Conservation (phyloP, 2,888 invertebrate species). For the Drosophila atripex region DNA sequence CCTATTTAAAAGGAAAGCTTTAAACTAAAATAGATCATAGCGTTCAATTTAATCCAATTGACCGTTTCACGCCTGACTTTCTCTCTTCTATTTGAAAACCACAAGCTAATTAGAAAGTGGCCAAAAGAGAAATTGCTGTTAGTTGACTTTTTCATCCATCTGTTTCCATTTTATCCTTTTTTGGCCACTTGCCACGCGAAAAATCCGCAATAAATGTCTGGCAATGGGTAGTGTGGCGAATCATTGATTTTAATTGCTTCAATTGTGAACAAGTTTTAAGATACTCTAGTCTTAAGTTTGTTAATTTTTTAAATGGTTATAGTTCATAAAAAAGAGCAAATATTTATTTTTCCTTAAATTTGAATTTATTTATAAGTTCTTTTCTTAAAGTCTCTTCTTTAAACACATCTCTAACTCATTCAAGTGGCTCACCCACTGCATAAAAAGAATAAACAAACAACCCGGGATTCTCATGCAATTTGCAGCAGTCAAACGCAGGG, state of each 20-base stretch:
- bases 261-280: not conserved
- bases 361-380: not conserved
- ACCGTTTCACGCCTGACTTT: not conserved
- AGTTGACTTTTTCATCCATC: conserved; percentile 6
- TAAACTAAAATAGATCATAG: too few species aligned
- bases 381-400: not conserved
- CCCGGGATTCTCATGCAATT: conserved; percentile 27
- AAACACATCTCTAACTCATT: not conserved
- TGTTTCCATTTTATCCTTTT: not conserved
- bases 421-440: conserved; percentile 15
- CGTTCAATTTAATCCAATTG: conserved; percentile 2
- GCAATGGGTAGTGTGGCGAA: conserved; percentile 5
- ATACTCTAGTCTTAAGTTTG: not conserved
- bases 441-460: conserved; percentile 12
- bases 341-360: not conserved
- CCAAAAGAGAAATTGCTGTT: conserved; percentile 26
- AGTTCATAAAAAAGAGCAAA: not conserved
- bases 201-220: conserved; percentile 27
- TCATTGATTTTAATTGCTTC: not conserved
- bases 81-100: conserved; percentile 5
- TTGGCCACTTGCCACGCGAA: conserved; percentile 20
- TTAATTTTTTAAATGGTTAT: not conserved
- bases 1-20: not conserved
- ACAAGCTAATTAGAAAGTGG: conserved; percentile 29
- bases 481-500: conserved; percentile 51